A percentile compares a stretch with the other conserved stretches of the same genome.
Conservation (phyloP, 1,140 invertebrate genomes). For the Camponotus vicinus region DNA sequence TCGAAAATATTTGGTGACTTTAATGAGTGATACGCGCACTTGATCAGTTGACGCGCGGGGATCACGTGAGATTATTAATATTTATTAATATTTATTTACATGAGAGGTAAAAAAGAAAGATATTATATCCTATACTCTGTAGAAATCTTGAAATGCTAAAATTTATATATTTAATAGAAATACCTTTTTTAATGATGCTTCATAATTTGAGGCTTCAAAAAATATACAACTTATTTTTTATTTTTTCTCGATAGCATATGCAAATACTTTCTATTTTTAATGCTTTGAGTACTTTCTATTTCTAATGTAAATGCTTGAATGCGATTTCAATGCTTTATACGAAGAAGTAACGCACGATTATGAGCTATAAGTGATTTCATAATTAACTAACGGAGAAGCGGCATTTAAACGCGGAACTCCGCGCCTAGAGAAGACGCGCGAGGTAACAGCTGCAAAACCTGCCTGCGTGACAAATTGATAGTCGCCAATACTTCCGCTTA, state of each 20-base stretch:
- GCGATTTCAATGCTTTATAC: background rate
- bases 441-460: constrained; percentile 74
- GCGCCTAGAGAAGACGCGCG: background rate
- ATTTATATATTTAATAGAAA: background rate
- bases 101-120: background rate
- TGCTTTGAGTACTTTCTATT: background rate
- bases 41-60: no score
- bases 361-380: background rate
- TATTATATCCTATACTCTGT: background rate
- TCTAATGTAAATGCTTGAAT: background rate
- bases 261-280: background rate
- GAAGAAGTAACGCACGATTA: background rate
- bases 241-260: background rate
- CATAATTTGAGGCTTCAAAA: background rate
- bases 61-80: background rate
- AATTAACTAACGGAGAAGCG: constrained; percentile 43
- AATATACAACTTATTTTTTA: background rate
- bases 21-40: background rate
- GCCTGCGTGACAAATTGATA: constrained; percentile 65
- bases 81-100: background rate
- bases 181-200: background rate
- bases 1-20: constrained; percentile 17
- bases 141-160: no score
- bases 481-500: constrained; percentile 44
- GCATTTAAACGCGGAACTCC: constrained; percentile 51